Evolutionary conservation across 2,888 invertebrate genomes (phyloP).

Genomic region (Hyposoter didymator): DNA sequence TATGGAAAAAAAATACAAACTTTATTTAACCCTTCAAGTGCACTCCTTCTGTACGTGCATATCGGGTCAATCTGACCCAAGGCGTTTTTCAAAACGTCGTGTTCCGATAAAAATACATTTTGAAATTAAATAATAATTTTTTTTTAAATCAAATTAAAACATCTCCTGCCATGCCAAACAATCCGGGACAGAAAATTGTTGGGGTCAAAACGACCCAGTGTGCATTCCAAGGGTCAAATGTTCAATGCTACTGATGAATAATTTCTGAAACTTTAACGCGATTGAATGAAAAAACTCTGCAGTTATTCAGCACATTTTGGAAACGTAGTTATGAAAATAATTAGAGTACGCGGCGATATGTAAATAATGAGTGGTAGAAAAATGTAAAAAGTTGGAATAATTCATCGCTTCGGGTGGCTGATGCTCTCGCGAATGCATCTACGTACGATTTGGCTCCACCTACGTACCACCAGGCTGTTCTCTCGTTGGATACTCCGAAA

Average conservation of each 20-base stretch:
- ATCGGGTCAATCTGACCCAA: no score
- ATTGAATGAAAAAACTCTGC: not conserved
- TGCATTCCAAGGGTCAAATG: not conserved
- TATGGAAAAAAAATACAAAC: not conserved
- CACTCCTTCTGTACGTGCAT: no score
- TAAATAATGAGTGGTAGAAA: not conserved
- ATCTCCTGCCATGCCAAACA: no score
- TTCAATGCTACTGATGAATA: not conserved
- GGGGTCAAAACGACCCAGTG: no score
- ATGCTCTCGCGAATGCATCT: constrained; percentile 64
- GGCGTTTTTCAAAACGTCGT: no score
- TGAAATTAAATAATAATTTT: no score
- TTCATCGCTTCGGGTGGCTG: constrained; percentile 43
- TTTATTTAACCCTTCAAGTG: not conserved
- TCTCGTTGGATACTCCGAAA: constrained; percentile 73
- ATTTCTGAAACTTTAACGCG: not conserved
- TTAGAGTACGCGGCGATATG: not conserved
- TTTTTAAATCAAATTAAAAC: no score
- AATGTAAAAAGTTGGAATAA: constrained; percentile 26
- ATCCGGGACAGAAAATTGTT: no score
- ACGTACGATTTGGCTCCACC: constrained; percentile 73
- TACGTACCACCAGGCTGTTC: constrained; percentile 72
- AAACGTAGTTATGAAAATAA: not conserved
- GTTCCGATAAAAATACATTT: no score
- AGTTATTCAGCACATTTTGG: not conserved